Percentiles rank a stretch among this genome's conserved stretches.
Evolutionary conservation across 2,113 vertebrate genomes (phyloP).

Genomic region (Progne subis): DNA sequence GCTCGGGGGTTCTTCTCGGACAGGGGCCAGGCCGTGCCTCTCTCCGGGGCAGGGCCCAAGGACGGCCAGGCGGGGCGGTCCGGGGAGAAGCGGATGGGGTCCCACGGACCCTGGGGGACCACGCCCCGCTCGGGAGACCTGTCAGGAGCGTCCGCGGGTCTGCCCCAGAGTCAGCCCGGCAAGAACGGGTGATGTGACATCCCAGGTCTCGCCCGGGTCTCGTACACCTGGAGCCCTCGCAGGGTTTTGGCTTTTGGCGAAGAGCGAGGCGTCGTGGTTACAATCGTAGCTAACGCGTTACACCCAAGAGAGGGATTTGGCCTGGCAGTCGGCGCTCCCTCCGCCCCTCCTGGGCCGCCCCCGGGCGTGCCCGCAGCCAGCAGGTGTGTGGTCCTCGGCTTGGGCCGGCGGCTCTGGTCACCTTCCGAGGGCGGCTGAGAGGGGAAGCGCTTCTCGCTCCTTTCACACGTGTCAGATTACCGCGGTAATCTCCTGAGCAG

Average conservation of each 20-base stretch:
- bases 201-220: not conserved
- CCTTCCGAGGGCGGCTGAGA: not conserved
- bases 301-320: accelerated
- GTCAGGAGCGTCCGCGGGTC: not conserved
- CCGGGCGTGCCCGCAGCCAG: not conserved
- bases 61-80: too few species aligned
- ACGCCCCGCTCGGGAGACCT: not conserved
- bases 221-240: not conserved
- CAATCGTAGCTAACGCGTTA: accelerated
- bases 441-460: not conserved
- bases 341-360: not conserved
- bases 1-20: too few species aligned
- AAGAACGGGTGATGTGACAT: accelerated
- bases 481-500: too few species aligned
- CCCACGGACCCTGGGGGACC: not conserved
- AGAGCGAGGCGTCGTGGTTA: accelerated
- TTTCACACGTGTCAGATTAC: not conserved
- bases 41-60: too few species aligned
- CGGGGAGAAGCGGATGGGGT: too few species aligned
- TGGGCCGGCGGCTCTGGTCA: accelerated
- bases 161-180: not conserved
- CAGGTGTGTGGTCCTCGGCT: accelerated
- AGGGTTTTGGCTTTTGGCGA: not conserved
- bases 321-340: not conserved
- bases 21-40: too few species aligned